Percentiles rank a stretch among this genome's conserved stretches.
phyloP scores from a whole-genome alignment of 2,113 vertebrate genomes.

The Uria lomvia region DNA sequence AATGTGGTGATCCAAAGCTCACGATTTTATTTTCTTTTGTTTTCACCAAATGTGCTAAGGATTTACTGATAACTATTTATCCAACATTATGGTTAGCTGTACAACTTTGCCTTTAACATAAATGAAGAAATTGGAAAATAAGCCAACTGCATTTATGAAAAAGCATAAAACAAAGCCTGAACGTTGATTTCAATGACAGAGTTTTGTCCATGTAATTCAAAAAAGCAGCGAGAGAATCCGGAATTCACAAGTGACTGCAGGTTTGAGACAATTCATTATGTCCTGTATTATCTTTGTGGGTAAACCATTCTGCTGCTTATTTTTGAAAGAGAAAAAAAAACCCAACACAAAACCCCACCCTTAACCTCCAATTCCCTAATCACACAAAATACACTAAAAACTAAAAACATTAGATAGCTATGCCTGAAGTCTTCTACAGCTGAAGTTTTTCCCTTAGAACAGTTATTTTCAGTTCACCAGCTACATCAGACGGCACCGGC shows the following conservation, averaged over 20 bases:
- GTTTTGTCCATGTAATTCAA: neutral
- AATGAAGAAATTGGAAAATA: neutral
- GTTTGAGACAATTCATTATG: neutral
- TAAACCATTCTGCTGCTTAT: neutral
- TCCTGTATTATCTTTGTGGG: neutral
- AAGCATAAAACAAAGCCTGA: neutral
- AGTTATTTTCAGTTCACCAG: conserved; percentile 19
- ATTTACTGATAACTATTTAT: neutral
- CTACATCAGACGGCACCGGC: neutral
- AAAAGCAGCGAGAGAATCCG: neutral
- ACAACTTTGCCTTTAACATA: neutral
- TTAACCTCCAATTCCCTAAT: neutral
- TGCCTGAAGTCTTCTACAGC: neutral
- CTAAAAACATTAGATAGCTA: neutral
- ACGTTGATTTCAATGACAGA: neutral
- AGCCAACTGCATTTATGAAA: neutral
- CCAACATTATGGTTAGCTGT: neutral
- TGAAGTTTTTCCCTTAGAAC: neutral
- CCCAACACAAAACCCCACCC: neutral
- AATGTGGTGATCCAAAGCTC: neutral
- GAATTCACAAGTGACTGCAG: neutral
- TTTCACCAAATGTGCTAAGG: neutral
- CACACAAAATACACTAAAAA: neutral
- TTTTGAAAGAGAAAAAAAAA: neutral
- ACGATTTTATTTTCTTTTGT: neutral